phyloP scores from a whole-genome alignment of 1,140 invertebrate species.

The Planococcus citri region DNA sequence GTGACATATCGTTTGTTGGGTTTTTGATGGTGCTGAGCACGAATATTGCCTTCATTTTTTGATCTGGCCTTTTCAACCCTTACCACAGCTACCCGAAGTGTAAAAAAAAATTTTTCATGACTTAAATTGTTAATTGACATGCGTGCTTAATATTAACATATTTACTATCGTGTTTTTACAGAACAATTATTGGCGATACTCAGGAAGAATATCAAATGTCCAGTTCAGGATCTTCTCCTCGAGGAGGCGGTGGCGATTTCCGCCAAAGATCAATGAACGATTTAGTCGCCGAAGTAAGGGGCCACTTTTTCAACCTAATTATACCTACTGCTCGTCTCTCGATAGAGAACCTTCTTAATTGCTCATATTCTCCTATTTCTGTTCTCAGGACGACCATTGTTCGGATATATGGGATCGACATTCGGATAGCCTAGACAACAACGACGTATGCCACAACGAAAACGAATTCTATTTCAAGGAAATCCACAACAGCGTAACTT shows the following conservation, averaged over 20 bases:
- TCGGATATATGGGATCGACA: neutral
- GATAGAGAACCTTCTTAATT: no score
- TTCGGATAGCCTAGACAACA: neutral
- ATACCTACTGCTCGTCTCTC: no score
- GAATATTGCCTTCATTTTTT: no score
- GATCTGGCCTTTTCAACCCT: no score
- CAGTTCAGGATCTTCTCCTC: neutral
- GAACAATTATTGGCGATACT: neutral
- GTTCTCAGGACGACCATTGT: neutral
- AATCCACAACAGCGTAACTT: neutral
- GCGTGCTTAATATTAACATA: no score
- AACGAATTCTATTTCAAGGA: conserved; percentile 10
- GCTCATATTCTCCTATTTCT: neutral
- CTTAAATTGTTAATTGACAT: no score
- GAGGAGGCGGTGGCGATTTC: neutral
- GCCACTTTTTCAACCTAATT: neutral
- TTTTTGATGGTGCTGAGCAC: no score
- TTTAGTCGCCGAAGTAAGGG: neutral
- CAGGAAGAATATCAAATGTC: neutral
- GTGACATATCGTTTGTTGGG: no score
- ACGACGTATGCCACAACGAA: neutral
- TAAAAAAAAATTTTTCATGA: no score
- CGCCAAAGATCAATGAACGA: neutral
- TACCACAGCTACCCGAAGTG: no score
- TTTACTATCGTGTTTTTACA: neutral